These are phyloP conservation scores for Pocota personata DNA, from an alignment of 2,888 invertebrate genomes.

Conservation along the genomic window DNA sequence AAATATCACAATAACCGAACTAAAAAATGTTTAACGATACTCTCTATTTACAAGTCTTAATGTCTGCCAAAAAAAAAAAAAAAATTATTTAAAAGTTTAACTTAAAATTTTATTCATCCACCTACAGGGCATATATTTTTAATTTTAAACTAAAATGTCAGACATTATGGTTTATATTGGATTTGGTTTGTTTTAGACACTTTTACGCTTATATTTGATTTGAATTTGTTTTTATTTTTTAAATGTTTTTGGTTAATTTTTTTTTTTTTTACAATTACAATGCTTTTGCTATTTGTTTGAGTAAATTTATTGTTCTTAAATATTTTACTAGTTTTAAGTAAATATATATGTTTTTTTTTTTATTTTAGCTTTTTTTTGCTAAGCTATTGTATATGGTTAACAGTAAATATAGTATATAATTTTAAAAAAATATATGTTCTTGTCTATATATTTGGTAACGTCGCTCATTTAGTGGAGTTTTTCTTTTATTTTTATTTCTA, in stretches of 20 bases:
- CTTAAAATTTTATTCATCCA: not conserved
- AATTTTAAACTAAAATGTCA: conserved; percentile 33
- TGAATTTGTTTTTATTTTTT: conserved; percentile 26
- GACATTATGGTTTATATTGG: conserved; percentile 55
- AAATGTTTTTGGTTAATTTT: conserved; percentile 9
- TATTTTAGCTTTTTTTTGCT: conserved; percentile 22
- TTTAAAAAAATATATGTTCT: conserved; percentile 69
- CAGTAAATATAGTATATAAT: conserved; percentile 46
- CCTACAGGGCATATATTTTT: not conserved
- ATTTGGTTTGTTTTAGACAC: conserved; percentile 72
- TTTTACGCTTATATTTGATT: conserved; percentile 73
- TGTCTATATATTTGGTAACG: conserved; percentile 16
- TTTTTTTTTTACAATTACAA: conserved; percentile 8
- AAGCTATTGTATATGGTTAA: conserved; percentile 62
- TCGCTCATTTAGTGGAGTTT: conserved; percentile 5
- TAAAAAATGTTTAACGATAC: conserved; percentile 22
- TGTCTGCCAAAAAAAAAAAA: conserved; percentile 56
- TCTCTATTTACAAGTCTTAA: conserved; percentile 65
- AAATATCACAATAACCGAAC: conserved; percentile 69
- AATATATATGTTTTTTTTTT: conserved; percentile 7
- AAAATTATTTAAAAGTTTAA: conserved; percentile 9
- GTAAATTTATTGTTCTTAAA: conserved; percentile 31
- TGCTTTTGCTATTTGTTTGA: conserved; percentile 13
- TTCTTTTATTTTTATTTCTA: not conserved
- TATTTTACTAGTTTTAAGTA: conserved; percentile 22